Conservation (phyloP, 2,888 invertebrate species). For the Carpatolechia fugitivella region DNA sequence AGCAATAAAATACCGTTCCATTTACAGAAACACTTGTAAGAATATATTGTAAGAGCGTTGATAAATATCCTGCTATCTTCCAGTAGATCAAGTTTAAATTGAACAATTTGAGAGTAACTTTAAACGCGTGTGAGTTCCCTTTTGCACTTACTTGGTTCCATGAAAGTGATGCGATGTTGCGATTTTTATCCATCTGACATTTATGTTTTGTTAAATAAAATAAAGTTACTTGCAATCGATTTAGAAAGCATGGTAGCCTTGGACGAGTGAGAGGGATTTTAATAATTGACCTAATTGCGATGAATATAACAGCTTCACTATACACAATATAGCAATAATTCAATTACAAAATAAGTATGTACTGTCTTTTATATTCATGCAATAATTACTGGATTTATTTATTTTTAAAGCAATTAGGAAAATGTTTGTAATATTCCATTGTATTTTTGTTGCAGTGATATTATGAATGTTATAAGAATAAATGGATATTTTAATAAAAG, state of each 20-base stretch:
- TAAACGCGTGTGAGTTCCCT: background rate
- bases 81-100: conserved; percentile 1
- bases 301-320: background rate
- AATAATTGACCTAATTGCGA: conserved; percentile 43
- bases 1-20: background rate
- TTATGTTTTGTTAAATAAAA: conserved; percentile 4
- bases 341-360: conserved; percentile 10
- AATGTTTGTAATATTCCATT: conserved; percentile 78
- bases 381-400: conserved; percentile 58
- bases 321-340: conserved; percentile 6
- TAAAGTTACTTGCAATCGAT: conserved; percentile 35
- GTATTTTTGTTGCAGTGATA: conserved; percentile 80
- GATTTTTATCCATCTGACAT: background rate
- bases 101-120: background rate
- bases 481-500: conserved; percentile 80
- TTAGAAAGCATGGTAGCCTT: conserved; percentile 45
- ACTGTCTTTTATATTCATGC: conserved; percentile 46
- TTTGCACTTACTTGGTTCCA: background rate
- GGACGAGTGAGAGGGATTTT: conserved; percentile 41
- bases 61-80: background rate
- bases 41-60: background rate
- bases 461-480: conserved; percentile 80
- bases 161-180: background rate
- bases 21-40: background rate
- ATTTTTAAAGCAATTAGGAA: conserved; percentile 72